Evolutionary conservation across 2,113 vertebrate species (phyloP), one percentile per base, ranked within the genome.

Genomic region (Syngnathus typhle): DNA sequence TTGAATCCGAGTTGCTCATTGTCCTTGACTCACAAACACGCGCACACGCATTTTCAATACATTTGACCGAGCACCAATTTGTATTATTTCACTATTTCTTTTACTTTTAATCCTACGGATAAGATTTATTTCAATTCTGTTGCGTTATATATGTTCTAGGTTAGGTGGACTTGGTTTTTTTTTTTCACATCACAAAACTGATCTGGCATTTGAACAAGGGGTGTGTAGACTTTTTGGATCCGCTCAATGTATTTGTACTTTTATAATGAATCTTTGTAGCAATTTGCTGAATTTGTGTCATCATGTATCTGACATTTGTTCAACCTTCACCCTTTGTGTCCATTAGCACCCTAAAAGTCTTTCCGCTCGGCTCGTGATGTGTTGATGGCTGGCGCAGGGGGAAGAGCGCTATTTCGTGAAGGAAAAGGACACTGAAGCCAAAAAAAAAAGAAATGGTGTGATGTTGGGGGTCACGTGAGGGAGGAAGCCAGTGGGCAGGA

Each of bases 21-120:
- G 88, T 81, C 90, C 88, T 90, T 91, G 87, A 88, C 79, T 68
- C 69, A 68, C 64, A 72, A 66, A 16, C 27, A 58, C 13, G 6
- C 27, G 39, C 10, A 15, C 9, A 27, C 10, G 5, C 21, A 23
- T 32, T 32, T 32, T 32, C 27, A 32, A 32, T 32, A 32, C 27
- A 32, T 3, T 27, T 15, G 5, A 9, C 23, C 4, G 9, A 21
- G 52, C 11, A 23, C 21, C 12, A 10, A 27, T 55, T 27, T 15
- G 21, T 32, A 32, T 32, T 32, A 32, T 32, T 32, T 32, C 27
- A 32, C 27, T 32, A 32, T 32, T 32, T 32, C 27, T 32, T n/a
- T 51, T 51, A 5, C 15, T 47, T 47, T 47, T 47, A 13, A 43
- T 43, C 2, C 41, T 46, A 12, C 4, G 13, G 12, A 15, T 46